Percentiles rank a stretch among this genome's conserved stretches.
phyloP scores from a whole-genome alignment of 1,140 invertebrate species.

The Euwallacea similis region DNA sequence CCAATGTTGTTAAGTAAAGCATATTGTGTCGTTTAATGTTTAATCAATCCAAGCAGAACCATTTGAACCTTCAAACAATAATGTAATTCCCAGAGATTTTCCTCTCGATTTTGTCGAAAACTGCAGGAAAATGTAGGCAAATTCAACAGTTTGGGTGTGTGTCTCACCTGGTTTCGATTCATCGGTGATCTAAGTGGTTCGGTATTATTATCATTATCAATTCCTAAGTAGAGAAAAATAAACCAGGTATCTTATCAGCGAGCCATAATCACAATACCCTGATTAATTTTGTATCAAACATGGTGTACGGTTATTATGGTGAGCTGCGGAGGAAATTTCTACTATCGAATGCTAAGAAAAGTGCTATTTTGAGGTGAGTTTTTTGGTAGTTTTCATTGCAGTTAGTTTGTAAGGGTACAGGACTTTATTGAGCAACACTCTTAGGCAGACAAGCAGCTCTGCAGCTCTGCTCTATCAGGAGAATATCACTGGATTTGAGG shows the following conservation, averaged over 20 bases:
- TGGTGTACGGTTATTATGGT: slow-evolving; percentile 25
- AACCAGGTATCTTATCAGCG: slow-evolving; percentile 31
- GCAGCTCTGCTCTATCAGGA: too few relatives aligned
- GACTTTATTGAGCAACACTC: too few relatives aligned
- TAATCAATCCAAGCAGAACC: not conserved
- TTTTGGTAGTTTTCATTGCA: too few relatives aligned
- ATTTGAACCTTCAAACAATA: not conserved
- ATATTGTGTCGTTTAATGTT: not conserved
- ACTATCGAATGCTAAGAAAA: too few relatives aligned
- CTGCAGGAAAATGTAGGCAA: not conserved
- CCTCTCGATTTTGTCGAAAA: slow-evolving; percentile 2
- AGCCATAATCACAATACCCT: slow-evolving; percentile 19
- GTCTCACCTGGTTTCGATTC: not conserved
- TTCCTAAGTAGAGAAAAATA: slow-evolving; percentile 11
- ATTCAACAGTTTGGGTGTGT: not conserved
- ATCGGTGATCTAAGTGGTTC: slow-evolving; percentile 16
- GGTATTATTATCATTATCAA: not conserved
- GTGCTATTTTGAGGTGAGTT: too few relatives aligned
- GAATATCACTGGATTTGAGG: too few relatives aligned
- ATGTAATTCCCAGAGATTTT: slow-evolving; percentile 8
- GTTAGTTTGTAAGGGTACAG: too few relatives aligned
- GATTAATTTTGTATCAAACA: slow-evolving; percentile 35
- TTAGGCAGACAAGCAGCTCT: too few relatives aligned
- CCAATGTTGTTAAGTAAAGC: too few relatives aligned
- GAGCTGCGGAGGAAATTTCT: slow-evolving; percentile 8